Evolutionary conservation across 2,888 invertebrate genomes (phyloP).

Genomic region (Xanthorhoe designata): DNA sequence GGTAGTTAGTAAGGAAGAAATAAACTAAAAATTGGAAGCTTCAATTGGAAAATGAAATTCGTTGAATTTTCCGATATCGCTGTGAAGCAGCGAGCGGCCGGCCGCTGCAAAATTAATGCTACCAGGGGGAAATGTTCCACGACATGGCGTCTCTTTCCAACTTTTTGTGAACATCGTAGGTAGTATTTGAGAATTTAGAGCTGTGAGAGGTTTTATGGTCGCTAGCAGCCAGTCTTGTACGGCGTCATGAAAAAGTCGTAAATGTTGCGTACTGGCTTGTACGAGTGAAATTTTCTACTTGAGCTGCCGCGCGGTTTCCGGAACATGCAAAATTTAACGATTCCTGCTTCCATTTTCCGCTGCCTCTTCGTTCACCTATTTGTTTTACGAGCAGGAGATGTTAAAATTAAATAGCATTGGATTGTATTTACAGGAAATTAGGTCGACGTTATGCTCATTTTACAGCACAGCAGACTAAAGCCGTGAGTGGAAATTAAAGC

Average conservation of each 20-base stretch:
- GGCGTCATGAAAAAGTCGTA: slow-evolving; percentile 78
- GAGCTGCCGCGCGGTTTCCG: slow-evolving; percentile 66
- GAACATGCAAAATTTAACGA: slow-evolving; percentile 76
- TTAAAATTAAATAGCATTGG: slow-evolving; percentile 51
- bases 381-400: slow-evolving; percentile 59
- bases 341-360: slow-evolving; percentile 55
- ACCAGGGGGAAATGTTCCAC: slow-evolving; percentile 50
- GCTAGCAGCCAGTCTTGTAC: slow-evolving; percentile 65
- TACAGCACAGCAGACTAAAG: slow-evolving; percentile 5
- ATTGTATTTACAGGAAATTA: slow-evolving; percentile 43
- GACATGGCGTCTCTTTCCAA: slow-evolving; percentile 46
- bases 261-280: slow-evolving; percentile 73
- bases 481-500: slow-evolving; percentile 32
- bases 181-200: slow-evolving; percentile 57
- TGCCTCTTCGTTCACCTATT: slow-evolving; percentile 53
- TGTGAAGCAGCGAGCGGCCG: slow-evolving; percentile 41
- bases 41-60: slow-evolving; percentile 50
- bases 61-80: slow-evolving; percentile 52
- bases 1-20: slow-evolving; percentile 37
- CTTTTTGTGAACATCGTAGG: slow-evolving; percentile 45
- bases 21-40: slow-evolving; percentile 39
- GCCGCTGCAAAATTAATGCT: slow-evolving; percentile 53
- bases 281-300: slow-evolving; percentile 74
- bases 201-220: slow-evolving; percentile 68
- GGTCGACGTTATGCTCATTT: slow-evolving; percentile 22